Percentiles rank a stretch among this genome's conserved stretches.
Evolutionary conservation across 2,888 invertebrate species (phyloP).

Genomic region (Tridacna gigas): DNA sequence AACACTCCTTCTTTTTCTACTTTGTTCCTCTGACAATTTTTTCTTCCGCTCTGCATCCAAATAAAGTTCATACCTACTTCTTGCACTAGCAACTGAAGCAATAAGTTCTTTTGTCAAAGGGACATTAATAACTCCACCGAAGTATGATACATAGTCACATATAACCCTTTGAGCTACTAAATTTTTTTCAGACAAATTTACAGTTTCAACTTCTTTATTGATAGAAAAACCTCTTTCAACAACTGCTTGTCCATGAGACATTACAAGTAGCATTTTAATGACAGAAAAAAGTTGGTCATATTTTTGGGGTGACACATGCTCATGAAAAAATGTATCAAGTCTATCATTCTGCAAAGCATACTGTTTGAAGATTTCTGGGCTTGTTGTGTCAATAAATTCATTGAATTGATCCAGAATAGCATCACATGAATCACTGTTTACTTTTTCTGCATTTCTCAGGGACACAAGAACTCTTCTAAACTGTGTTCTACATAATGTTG

Average conservation of each 20-base stretch:
- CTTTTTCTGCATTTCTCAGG: constrained; percentile 28
- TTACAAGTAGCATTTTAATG: constrained; percentile 12
- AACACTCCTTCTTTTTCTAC: constrained; percentile 1
- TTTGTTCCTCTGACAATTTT: constrained; percentile 20
- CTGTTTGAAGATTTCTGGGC: not conserved
- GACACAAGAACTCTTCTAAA: constrained; percentile 38
- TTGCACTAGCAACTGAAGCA: constrained; percentile 7
- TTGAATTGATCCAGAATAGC: constrained; percentile 18
- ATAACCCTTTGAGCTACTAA: constrained; percentile 17
- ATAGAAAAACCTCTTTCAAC: too few species aligned
- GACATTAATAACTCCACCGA: constrained; percentile 18
- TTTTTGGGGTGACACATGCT: too few species aligned
- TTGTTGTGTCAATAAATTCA: constrained; percentile 23
- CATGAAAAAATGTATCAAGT: constrained; percentile 22
- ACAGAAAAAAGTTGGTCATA: too few species aligned
- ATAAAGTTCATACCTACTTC: constrained; percentile 20
- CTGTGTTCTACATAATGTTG: constrained; percentile 25
- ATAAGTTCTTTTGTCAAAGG: constrained; percentile 18
- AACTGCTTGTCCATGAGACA: constrained; percentile 32
- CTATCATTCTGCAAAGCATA: too few species aligned
- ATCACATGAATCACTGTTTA: constrained; percentile 37
- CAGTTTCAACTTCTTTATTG: constrained; percentile 25
- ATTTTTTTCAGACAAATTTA: constrained; percentile 1
- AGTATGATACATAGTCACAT: constrained; percentile 22
- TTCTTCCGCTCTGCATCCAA: constrained; percentile 11